Evolutionary conservation across 2,888 invertebrate species (phyloP).

Genomic region (Drosophila dives): DNA sequence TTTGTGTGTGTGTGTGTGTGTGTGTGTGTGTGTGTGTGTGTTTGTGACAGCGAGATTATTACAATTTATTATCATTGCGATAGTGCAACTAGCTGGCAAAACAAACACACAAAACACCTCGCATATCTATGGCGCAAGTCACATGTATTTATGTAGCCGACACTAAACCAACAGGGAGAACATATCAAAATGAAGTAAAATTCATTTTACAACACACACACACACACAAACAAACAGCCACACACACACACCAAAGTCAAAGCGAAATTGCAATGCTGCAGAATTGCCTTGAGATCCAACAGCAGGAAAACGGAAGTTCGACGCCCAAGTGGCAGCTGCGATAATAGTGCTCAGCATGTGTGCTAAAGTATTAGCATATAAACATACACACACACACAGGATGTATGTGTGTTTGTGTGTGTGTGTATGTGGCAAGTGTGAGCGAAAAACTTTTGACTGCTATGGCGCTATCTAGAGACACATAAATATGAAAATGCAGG

Average conservation of each 20-base stretch:
- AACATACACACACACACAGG: slow-evolving; percentile 47
- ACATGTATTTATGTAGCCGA: slow-evolving; percentile 57
- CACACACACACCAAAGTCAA: slow-evolving; percentile 49
- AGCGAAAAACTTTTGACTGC: slow-evolving; percentile 74
- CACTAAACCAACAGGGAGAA: slow-evolving; percentile 72
- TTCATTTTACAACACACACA: slow-evolving; percentile 68
- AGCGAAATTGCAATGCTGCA: slow-evolving; percentile 70
- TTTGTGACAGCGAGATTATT: slow-evolving; percentile 74
- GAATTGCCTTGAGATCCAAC: slow-evolving; percentile 60
- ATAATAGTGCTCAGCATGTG: slow-evolving; percentile 77
- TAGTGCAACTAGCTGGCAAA: slow-evolving; percentile 53
- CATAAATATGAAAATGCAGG: slow-evolving; percentile 78
- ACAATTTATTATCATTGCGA: slow-evolving; percentile 79
- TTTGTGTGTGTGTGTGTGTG: neutral
- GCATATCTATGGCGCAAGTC: slow-evolving; percentile 44
- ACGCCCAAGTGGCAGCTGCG: slow-evolving; percentile 80
- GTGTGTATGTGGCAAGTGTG: slow-evolving; percentile 48
- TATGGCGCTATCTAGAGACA: slow-evolving; percentile 73
- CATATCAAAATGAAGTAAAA: slow-evolving; percentile 79
- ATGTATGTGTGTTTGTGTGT: slow-evolving; percentile 2
- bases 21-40: slow-evolving; percentile 16
- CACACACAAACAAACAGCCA: slow-evolving; percentile 51
- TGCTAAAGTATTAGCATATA: slow-evolving; percentile 79
- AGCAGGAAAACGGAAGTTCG: slow-evolving; percentile 72
- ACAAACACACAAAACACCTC: slow-evolving; percentile 63